Evolutionary conservation across 2,888 invertebrate genomes (phyloP).

Genomic region (Drosophila helvetica): DNA sequence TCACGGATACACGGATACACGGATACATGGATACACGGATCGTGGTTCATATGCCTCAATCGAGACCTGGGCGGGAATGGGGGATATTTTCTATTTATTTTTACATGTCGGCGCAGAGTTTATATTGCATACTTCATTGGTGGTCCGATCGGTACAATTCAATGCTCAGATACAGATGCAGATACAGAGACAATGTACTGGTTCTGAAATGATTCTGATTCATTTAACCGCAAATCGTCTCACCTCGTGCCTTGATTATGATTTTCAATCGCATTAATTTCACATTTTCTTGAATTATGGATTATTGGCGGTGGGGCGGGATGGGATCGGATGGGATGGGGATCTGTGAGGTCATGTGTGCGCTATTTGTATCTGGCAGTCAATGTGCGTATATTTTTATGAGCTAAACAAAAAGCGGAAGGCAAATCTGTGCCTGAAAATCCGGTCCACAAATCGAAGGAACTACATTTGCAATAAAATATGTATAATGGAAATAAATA

Average conservation of each 20-base stretch:
- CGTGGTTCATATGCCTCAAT: constrained; percentile 21
- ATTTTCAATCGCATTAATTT: constrained; percentile 49
- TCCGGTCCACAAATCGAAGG: constrained; percentile 31
- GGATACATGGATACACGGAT: constrained; percentile 10
- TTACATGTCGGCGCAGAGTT: constrained; percentile 64
- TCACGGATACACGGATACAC: constrained; percentile 40
- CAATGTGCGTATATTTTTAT: constrained; percentile 43
- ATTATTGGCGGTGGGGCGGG: constrained; percentile 6
- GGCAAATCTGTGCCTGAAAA: constrained; percentile 27
- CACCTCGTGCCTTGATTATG: constrained; percentile 48
- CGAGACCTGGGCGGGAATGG: background rate
- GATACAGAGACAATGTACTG: background rate
- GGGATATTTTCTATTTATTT: constrained; percentile 62
- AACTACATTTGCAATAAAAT: background rate
- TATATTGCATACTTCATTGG: constrained; percentile 79
- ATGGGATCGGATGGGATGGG: background rate
- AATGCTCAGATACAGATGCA: constrained; percentile 29
- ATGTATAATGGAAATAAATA: background rate
- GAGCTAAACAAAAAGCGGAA: constrained; percentile 29
- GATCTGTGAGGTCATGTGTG: constrained; percentile 38
- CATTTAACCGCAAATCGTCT: constrained; percentile 29
- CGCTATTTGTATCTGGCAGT: constrained; percentile 39
- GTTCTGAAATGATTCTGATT: constrained; percentile 32
- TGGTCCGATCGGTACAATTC: constrained; percentile 57
- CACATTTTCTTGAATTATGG: constrained; percentile 29